Base-by-base conservation (phyloP, 2,888 invertebrate species). In the Xestia rhomboidea region DNA sequence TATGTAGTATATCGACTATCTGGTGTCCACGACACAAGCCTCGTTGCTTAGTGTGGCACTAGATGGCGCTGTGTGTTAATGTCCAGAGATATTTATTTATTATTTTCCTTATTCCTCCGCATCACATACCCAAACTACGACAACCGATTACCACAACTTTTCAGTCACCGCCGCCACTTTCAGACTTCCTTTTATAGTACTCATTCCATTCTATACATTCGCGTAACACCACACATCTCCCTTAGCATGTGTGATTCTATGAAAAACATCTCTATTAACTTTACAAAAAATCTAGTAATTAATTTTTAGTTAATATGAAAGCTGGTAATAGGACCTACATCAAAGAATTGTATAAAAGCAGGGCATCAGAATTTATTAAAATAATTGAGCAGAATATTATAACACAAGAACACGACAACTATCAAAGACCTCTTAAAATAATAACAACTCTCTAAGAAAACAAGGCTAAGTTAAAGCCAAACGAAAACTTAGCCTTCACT, bases 401-500 rank as follows among this genome's bases (percentile, higher is more conserved):
- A 46, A 72, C n/a, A 30, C 4, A 30, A 46, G 10, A 41, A 38
- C 6, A 15, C 6, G 27, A 18, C 38, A 30, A 38, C 21, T 41
- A 18, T 51, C 30, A 8, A 73, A 46, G 24, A 44, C 18, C 41
- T 41, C 11, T 44, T 57, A 27, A 27, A 46, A 46, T 15, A 41
- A 30, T 30, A 54, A 64, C 24, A 51, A 18, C 15, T 82, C 27
- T 57, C 34, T 68, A 2, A 34, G 41, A 27, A 77, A 66, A 51
- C n/a, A 41, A 34, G 57, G 15, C 54, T n/a, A 41, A 84, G 46
- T 60, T 64, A 49, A 78, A 71, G 30, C 24, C 18, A 51, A 74
- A 84, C 77, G 67, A 34, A 72, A 80, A 87, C 80, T 78, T 87
- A 68, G 68, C 64, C 63, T 34, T 34, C 27, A 74, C 73, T 86